Evolutionary conservation across 2,888 invertebrate species (phyloP), one percentile per base, ranked within the genome.

Genomic region (Hermaeophaga mercurialis): DNA sequence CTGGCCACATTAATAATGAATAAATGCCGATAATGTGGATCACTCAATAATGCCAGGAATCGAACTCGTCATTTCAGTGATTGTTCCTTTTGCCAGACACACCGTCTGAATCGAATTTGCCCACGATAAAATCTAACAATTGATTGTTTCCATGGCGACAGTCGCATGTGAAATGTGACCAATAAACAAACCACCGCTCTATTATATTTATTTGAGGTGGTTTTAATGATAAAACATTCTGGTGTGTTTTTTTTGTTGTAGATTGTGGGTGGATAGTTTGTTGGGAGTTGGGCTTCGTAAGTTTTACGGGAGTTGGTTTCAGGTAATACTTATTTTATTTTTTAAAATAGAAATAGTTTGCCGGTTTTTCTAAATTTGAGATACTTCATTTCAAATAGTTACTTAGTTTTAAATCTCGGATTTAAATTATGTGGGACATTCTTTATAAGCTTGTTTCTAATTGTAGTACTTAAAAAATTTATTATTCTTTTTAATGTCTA

Each of bases 171-270:
- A 67, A 70, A 68, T 65, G 66, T 67, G 69, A 66, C 67, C 61
- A 66, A 68, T 72, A 71, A 73, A 73, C 71, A 70, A 69, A 71
- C 63, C 63, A 39, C 65, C 63, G 47, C 58, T 57, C 59, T 67
- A 66, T 66, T 64, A 66, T 65, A 66, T 66, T 67, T 62, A 56
- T 55, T 57, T 45, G 50, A 22, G 41, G 44, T n/a, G n/a, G 34
- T 54, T 67, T 61, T 70, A 70, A 70, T 70, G 70, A 71, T 66
- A 66, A 71, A 71, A 71, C 71, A 69, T 62, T 60, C 59, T 57
- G 62, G 64, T 66, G 61, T 63, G 61, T 58, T 56, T 53, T 34
- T 34, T 19, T 54, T 14, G 5, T 12, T 26, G 34, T 17, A 12
- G 22, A 22, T 17, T 34, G 14, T 33, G 18, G 31, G 12, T 5